A percentile compares a stretch with the other conserved stretches of the same genome.
Evolutionary conservation across 64 coral and sea anemone species (phyloP).

Genomic region (Pachyseris speciosa): DNA sequence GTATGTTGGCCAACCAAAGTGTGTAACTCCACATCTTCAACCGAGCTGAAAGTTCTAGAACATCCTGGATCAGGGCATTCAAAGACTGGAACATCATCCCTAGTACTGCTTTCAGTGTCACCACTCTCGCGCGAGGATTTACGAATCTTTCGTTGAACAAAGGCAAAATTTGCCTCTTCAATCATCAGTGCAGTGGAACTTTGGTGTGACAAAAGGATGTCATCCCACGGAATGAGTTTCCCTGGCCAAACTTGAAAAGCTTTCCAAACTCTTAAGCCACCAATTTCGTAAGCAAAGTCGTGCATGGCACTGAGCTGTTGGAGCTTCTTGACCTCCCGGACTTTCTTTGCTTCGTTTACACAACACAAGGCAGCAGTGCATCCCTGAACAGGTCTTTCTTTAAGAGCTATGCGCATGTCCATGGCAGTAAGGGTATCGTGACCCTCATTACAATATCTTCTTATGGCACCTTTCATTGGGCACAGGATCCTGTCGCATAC

Average conservation of each 20-base stretch:
- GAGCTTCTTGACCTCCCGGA: constrained; percentile 4
- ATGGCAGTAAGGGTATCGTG: constrained; percentile 14
- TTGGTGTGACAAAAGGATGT: no score
- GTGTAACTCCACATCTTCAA: neutral
- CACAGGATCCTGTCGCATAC: neutral
- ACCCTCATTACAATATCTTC: constrained; percentile 49
- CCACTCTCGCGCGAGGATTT: neutral
- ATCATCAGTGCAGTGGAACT: neutral
- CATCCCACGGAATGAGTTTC: constrained; percentile 37
- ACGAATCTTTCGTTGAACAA: neutral
- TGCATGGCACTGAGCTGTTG: constrained; percentile 38
- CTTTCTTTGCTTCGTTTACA: neutral
- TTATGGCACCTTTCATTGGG: constrained; percentile 13
- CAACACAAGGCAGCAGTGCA: constrained; percentile 40
- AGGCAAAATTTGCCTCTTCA: neutral
- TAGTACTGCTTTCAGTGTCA: neutral
- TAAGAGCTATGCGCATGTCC: constrained; percentile 42
- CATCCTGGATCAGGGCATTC: neutral
- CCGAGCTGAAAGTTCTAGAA: neutral
- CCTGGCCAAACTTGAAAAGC: constrained; percentile 15
- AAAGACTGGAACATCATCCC: neutral
- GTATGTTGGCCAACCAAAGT: neutral
- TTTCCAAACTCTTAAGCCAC: constrained; percentile 11
- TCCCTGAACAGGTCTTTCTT: constrained; percentile 44
- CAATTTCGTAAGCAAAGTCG: constrained; percentile 21